Conservation (phyloP, 2,797 vertebrate species). For the Oophaga sylvatica region DNA sequence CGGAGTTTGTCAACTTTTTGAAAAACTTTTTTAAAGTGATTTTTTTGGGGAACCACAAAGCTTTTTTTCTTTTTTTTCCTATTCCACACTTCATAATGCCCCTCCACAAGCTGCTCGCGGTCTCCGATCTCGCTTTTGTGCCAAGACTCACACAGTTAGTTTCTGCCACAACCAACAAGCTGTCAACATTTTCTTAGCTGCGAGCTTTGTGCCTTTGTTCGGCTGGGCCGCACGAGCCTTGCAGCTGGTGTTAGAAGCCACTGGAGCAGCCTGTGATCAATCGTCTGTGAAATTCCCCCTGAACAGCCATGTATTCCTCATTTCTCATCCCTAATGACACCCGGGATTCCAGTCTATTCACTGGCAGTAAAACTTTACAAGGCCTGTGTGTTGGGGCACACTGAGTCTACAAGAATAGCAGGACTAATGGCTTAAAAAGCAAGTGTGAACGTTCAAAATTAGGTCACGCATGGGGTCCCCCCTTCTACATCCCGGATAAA, state of each 20-base stretch:
- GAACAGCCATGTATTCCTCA: slow-evolving; percentile 78
- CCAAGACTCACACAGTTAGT: slow-evolving; percentile 81
- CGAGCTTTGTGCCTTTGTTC: slow-evolving; percentile 78
- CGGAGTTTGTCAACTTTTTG: background rate
- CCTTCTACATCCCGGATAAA: slow-evolving; percentile 28
- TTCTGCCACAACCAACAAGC: slow-evolving; percentile 79
- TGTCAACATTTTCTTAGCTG: slow-evolving; percentile 78
- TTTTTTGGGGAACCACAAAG: background rate
- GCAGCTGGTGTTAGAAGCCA: slow-evolving; percentile 84
- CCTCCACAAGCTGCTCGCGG: slow-evolving; percentile 8
- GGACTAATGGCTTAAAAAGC: slow-evolving; percentile 46
- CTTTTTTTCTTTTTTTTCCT: background rate
- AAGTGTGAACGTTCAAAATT: slow-evolving; percentile 36
- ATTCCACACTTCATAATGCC: background rate
- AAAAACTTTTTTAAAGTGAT: slow-evolving; percentile 3
- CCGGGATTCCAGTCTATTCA: slow-evolving; percentile 76
- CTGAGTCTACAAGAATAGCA: slow-evolving; percentile 39
- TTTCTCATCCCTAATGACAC: slow-evolving; percentile 74
- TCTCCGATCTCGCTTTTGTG: slow-evolving; percentile 52
- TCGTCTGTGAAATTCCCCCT: slow-evolving; percentile 84
- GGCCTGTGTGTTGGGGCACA: slow-evolving; percentile 41
- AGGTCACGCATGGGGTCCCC: slow-evolving; percentile 43
- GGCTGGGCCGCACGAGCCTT: slow-evolving; percentile 69
- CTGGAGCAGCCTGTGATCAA: slow-evolving; percentile 84
- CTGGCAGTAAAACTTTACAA: slow-evolving; percentile 77